Conservation (phyloP, 2,797 vertebrate genomes). For the Alcedo atthis region DNA sequence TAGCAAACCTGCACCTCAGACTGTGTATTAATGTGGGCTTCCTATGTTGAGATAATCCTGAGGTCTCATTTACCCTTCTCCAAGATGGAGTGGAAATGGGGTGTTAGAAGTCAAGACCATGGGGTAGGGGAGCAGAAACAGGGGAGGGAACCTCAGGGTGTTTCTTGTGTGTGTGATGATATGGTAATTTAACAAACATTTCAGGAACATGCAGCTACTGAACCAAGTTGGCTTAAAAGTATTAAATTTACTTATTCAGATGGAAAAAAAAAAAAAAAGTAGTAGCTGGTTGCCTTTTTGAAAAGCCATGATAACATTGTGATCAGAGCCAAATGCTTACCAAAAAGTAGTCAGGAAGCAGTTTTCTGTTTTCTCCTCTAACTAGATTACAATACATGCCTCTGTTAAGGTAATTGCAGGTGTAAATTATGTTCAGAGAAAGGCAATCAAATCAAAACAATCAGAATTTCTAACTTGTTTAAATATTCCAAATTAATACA, state of each 20-base stretch:
- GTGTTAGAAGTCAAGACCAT: background rate
- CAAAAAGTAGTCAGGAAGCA: background rate
- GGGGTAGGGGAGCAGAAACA: background rate
- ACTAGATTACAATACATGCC: background rate
- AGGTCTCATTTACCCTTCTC: background rate
- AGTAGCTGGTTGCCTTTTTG: background rate
- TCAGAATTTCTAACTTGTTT: background rate
- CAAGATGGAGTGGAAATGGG: accelerated
- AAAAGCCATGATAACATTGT: background rate
- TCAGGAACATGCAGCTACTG: background rate
- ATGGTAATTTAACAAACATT: background rate
- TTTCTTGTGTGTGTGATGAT: background rate
- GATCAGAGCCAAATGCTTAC: background rate
- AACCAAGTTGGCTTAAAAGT: background rate
- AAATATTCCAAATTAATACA: background rate
- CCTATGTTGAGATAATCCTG: background rate
- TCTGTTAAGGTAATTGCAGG: background rate
- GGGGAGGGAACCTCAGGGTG: background rate
- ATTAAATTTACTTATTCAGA: background rate
- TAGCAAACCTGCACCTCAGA: background rate
- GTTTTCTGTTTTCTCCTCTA: background rate
- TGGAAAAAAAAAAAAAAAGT: background rate
- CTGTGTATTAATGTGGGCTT: background rate
- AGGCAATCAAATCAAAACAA: background rate
- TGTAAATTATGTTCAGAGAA: background rate